Base-by-base conservation (phyloP, 2,797 vertebrate species). In the Philypnodon macrostomus region DNA sequence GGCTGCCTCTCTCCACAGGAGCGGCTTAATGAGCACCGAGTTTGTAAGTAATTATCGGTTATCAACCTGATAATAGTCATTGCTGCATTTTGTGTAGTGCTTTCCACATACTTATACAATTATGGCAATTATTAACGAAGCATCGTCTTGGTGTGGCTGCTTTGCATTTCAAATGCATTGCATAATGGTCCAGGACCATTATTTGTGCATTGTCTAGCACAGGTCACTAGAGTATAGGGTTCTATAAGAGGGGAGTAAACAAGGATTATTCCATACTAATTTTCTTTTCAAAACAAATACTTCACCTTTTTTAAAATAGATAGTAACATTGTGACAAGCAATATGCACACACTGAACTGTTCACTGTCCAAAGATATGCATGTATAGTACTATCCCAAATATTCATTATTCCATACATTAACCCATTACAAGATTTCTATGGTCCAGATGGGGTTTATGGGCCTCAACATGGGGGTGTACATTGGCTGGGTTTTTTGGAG, bases 61-160 rank as follows among this genome's bases (percentile, higher is more conserved):
- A 86, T 87, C 86, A 88, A 76, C 80, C 80, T 84, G 85, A 89
- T 89, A 85, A 88, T 65, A 88, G 85, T 81, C 77, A 82, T 85
- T 80, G 73, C 77, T 79, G 70, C 64, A 75, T 83, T 88, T 83
- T 75, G 71, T 77, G 53, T 58, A 49, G 73, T 70, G 39, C 63
- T 83, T 76, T 83, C 81, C 66, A 71, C 75, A 63, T 75, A 85
- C 74, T 82, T 86, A 84, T 75, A 85, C 83, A 81, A 89, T 87
- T 86, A 89, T 44, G 63, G 58, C 50, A 65, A 80, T 82, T 74
- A 76, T 81, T 73, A 70, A 73, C 36, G 53, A 68, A 51, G 65
- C 45, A 1, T 7, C 7, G 42, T 53, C 37, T 45, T 21, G 39
- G 60, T 4, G 13, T 57, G 8, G 17, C 45, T 26, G 66, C 53